Conservation (phyloP, 2,888 invertebrate species). For the Strigamia transsilvanica region DNA sequence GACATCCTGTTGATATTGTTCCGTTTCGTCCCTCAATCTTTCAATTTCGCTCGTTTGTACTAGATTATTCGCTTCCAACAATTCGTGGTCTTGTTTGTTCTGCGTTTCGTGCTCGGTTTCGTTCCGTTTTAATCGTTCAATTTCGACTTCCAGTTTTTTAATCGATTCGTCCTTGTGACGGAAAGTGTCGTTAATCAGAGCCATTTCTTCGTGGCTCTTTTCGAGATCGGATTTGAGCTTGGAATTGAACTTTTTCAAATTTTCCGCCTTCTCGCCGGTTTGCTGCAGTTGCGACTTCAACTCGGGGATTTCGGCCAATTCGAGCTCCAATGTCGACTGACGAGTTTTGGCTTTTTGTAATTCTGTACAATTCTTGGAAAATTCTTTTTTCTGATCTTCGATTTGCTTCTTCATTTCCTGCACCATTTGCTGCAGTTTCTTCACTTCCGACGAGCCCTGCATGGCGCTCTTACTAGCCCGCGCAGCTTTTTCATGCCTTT, state of each 20-base stretch:
- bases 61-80: conserved; percentile 54
- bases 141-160: background rate
- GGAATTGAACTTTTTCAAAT: background rate
- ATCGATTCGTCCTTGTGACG: background rate
- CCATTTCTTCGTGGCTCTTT: background rate
- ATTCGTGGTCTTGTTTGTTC: background rate
- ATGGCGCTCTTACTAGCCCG: background rate
- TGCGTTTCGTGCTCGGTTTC: background rate
- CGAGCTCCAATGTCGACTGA: background rate
- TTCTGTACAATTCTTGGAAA: background rate
- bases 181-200: background rate
- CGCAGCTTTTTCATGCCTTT: background rate
- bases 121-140: conserved; percentile 37
- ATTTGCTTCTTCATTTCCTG: conserved; percentile 40
- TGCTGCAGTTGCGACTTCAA: background rate
- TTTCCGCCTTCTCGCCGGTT: conserved; percentile 13
- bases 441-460: background rate
- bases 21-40: conserved; percentile 55
- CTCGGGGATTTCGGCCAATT: background rate
- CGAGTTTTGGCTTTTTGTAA: background rate
- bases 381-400: conserved; percentile 28
- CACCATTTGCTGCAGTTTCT: background rate
- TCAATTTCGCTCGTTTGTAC: conserved; percentile 55
- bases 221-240: background rate
- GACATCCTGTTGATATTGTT: conserved; percentile 44